A percentile compares a stretch with the other conserved stretches of the same genome.
These are phyloP conservation scores for Auanema freiburgensis DNA, from an alignment of 2,888 invertebrate species.

Conservation along the genomic window DNA sequence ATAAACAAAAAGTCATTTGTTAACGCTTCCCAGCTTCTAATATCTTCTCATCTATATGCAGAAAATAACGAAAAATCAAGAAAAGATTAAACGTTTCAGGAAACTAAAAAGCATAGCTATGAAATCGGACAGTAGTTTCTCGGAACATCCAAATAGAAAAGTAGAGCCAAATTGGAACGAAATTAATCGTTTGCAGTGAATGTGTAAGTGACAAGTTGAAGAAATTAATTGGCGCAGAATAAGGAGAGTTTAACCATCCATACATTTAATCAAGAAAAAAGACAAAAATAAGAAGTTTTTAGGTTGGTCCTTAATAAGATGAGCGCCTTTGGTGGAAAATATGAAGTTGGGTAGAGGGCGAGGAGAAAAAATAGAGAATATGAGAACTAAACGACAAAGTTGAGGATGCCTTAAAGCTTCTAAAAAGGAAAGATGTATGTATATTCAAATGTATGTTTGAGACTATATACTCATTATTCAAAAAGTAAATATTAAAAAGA, in stretches of 20 bases:
- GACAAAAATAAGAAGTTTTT: conserved; percentile 15
- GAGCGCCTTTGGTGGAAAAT: background rate
- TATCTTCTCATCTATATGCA: conserved; percentile 1
- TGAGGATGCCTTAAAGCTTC: too few species aligned
- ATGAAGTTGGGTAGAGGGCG: background rate
- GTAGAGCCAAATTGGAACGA: too few species aligned
- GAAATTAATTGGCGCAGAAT: too few species aligned
- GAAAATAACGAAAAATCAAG: conserved; percentile 3
- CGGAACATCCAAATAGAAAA: too few species aligned
- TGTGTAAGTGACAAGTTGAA: too few species aligned
- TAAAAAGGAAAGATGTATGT: conserved; percentile 5
- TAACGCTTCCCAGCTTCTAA: background rate
- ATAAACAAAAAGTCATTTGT: too few species aligned
- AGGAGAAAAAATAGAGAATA: conserved; percentile 6
- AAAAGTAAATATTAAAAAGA: conserved; percentile 23
- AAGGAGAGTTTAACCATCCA: too few species aligned
- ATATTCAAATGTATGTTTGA: conserved; percentile 7
- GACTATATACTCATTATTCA: conserved; percentile 21
- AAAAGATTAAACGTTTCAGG: conserved; percentile 4
- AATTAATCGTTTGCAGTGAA: too few species aligned
- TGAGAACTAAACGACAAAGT: conserved; percentile 8
- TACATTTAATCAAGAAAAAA: conserved; percentile 4
- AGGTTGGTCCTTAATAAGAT: conserved; percentile 5
- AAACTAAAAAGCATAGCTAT: conserved; percentile 2
- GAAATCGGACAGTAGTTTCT: too few species aligned